phyloP scores from a whole-genome alignment of 2,113 vertebrate genomes.

The Oxygymnocypris stewartii region DNA sequence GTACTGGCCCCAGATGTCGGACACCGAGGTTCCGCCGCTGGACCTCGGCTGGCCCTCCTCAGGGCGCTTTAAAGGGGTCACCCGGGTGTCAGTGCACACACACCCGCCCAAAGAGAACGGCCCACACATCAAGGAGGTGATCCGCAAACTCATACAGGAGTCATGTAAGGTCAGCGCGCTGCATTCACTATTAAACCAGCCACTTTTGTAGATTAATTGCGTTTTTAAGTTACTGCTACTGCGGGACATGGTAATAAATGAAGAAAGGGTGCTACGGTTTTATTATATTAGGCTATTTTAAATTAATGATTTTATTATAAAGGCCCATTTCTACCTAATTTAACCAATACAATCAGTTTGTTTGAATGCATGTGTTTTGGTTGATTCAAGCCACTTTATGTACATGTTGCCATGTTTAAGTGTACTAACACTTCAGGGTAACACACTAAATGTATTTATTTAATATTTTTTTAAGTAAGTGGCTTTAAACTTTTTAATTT shows the following conservation, averaged over 20 bases:
- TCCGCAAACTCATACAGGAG: conserved; percentile 85
- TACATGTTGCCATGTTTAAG: neutral
- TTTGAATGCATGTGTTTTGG: no score
- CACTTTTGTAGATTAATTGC: neutral
- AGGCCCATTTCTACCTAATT: no score
- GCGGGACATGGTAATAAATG: neutral
- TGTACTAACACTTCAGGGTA: no score
- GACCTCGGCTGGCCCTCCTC: conserved; percentile 88
- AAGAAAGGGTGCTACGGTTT: no score
- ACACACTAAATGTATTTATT: no score
- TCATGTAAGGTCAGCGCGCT: conserved; percentile 82
- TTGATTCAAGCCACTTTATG: neutral
- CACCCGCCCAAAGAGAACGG: conserved; percentile 88
- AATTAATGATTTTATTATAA: no score
- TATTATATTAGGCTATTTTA: no score
- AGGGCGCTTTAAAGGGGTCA: conserved; percentile 83
- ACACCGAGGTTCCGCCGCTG: conserved; percentile 86
- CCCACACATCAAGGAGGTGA: conserved; percentile 90
- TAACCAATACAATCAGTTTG: no score
- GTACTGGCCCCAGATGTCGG: conserved; percentile 92
- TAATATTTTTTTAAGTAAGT: no score
- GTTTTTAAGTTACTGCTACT: neutral
- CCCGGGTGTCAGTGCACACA: conserved; percentile 81
- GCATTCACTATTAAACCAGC: neutral
- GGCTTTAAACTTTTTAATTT: no score